These are phyloP conservation scores for Lagorchestes hirsutus DNA, from an alignment of 2,797 vertebrate species.

Conservation along the genomic window DNA sequence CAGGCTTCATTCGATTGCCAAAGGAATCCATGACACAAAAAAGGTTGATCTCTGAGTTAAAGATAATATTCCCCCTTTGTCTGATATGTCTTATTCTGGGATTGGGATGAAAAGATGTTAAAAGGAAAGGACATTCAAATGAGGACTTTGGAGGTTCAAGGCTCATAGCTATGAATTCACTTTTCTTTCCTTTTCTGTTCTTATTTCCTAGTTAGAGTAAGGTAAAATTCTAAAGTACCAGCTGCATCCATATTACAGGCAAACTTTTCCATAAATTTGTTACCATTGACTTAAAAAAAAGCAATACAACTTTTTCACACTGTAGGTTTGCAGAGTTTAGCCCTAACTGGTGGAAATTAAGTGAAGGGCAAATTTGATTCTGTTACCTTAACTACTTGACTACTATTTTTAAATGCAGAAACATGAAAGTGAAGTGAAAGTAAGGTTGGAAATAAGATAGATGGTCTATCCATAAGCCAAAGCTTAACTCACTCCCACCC, in stretches of 20 bases:
- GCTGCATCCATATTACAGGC: background rate
- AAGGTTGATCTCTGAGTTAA: background rate
- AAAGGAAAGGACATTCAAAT: background rate
- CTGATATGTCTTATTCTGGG: background rate
- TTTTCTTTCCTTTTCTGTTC: background rate
- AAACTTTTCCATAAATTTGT: constrained; percentile 17
- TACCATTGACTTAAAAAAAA: constrained; percentile 9
- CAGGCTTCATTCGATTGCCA: background rate
- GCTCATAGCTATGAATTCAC: background rate
- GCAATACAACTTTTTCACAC: background rate
- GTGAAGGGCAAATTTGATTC: background rate
- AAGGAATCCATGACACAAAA: background rate
- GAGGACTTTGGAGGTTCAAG: background rate
- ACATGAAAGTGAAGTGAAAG: constrained; percentile 25
- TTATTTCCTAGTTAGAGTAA: constrained; percentile 10
- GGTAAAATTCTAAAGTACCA: background rate
- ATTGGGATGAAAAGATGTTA: background rate
- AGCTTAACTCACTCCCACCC: constrained; percentile 23
- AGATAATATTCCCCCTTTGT: background rate
- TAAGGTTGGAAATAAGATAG: background rate
- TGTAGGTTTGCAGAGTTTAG: background rate
- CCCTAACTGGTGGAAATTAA: constrained; percentile 18
- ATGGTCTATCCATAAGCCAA: background rate
- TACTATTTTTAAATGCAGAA: constrained; percentile 12
- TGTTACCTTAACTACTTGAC: constrained; percentile 14